These are phyloP conservation scores for Chamaetylas fuelleborni DNA, from an alignment of 2,113 vertebrate genomes.

Conservation along the genomic window DNA sequence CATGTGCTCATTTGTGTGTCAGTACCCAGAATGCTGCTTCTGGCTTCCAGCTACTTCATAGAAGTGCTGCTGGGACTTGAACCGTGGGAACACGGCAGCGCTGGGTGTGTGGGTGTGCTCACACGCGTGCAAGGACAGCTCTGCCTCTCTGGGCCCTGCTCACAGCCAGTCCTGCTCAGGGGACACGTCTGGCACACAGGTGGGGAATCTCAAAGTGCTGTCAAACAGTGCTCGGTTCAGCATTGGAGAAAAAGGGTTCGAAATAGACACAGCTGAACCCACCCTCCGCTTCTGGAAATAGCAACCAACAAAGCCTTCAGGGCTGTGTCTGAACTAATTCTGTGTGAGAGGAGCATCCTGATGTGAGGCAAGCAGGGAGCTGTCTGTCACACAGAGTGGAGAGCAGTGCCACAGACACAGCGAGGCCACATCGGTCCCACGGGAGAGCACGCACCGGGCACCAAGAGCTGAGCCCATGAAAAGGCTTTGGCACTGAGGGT, in stretches of 20 bases:
- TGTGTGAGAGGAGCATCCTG: not conserved
- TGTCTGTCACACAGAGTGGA: not conserved
- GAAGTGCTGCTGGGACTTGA: constrained; percentile 47
- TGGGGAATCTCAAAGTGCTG: not conserved
- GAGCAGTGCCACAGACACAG: not conserved
- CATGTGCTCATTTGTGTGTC: constrained; percentile 49
- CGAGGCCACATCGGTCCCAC: not conserved
- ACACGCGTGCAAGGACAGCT: not conserved
- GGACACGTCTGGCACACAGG: not conserved
- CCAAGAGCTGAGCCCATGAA: not conserved
- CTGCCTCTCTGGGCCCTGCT: not conserved
- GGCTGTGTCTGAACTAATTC: not conserved
- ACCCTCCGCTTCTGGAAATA: not conserved
- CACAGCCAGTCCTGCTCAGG: not conserved
- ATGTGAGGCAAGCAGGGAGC: not conserved
- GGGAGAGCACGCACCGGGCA: not conserved
- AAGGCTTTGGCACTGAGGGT: not conserved
- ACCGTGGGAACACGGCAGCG: constrained; percentile 47
- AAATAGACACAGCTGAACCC: not conserved
- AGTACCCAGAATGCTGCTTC: constrained; percentile 50
- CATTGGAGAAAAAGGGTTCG: not conserved
- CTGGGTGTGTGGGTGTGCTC: constrained; percentile 17
- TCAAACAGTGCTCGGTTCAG: accelerated
- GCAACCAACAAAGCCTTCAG: not conserved
- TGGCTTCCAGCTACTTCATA: constrained; percentile 53